Evolutionary conservation across 2,797 vertebrate species (phyloP), one percentile per base, ranked within the genome.

Genomic region (Gallinago stenura): DNA sequence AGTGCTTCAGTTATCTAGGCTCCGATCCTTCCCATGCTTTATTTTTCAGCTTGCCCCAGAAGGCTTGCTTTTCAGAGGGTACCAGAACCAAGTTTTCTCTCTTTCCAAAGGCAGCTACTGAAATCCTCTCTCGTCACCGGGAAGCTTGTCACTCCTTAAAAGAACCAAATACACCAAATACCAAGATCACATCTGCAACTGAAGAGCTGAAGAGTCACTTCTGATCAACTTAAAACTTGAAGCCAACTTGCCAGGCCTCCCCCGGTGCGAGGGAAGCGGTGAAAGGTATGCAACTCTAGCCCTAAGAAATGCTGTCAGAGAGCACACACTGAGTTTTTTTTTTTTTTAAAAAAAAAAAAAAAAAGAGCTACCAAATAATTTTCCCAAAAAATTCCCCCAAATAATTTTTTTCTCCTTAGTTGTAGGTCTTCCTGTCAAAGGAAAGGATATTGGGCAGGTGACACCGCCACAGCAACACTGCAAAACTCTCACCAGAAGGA

Each of bases 1-100:
- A 93, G 81, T 70, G 83, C 48, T 95, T 92, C 81, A 96, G 88
- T 89, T 95, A 96, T 96, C 94, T 92, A 90, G 83, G 77, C 83
- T 94, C 75, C 1, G 5, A 70, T 93, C 68, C 86, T 85, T 85
- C 86, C 81, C 78, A 45, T 66, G 86, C 60, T 90, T 95, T 79
- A 70, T 48, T 93, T 93, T 72, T 37, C 75, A 90, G 81, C 70
- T 56, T 81, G 65, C 30, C 61, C 41, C 45, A 81, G 37, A 94
- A 80, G 53, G 33, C 62, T 87, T 82, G 31, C 62, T 81, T 73
- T 84, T 62, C 73, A 50, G 46, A 90, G 60, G 56, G 64, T 20
- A 92, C 39, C 77, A 93, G 30, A 84, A 87, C 9, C 25, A 66
- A 45, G 61, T 79, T 58, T 58, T 75, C n/a, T 45, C 43, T 28